Evolutionary conservation across 2,888 invertebrate species (phyloP).

Genomic region (Melikaiella ostensackeni): DNA sequence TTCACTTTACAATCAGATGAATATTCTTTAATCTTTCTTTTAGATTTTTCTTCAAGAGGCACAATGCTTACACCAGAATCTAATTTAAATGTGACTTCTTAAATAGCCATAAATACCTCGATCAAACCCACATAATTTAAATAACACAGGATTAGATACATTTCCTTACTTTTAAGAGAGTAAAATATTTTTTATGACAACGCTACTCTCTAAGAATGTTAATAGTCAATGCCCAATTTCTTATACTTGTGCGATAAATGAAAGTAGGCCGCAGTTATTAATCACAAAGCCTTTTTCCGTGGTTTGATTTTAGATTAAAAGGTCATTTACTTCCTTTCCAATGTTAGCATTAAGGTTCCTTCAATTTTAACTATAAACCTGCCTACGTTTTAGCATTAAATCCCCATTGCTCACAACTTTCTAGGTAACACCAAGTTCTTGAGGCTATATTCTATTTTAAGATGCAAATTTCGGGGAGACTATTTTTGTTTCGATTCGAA

Average conservation of each 20-base stretch:
- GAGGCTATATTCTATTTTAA: slow-evolving; percentile 6
- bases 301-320: not conserved
- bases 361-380: not conserved
- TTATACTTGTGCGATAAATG: not conserved
- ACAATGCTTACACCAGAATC: not conserved
- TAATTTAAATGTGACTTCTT: not conserved
- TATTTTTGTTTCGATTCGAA: slow-evolving; percentile 1
- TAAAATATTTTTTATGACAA: not conserved
- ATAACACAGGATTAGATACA: too few species aligned
- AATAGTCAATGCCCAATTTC: slow-evolving; percentile 24
- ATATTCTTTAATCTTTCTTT: not conserved
- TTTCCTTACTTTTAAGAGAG: not conserved
- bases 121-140: not conserved
- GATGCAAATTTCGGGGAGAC: not conserved
- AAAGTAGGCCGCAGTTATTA: not conserved
- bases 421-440: slow-evolving; percentile 17
- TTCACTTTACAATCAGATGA: not conserved
- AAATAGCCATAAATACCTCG: not conserved
- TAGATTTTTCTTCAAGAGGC: not conserved
- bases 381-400: not conserved
- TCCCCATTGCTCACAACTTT: not conserved
- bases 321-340: not conserved
- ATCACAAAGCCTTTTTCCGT: not conserved
- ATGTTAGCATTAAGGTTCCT: not conserved
- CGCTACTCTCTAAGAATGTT: not conserved